Percentiles rank a stretch among this genome's conserved stretches.
phyloP scores from a whole-genome alignment of 2,888 invertebrate genomes.

The Drosophila anomalata region DNA sequence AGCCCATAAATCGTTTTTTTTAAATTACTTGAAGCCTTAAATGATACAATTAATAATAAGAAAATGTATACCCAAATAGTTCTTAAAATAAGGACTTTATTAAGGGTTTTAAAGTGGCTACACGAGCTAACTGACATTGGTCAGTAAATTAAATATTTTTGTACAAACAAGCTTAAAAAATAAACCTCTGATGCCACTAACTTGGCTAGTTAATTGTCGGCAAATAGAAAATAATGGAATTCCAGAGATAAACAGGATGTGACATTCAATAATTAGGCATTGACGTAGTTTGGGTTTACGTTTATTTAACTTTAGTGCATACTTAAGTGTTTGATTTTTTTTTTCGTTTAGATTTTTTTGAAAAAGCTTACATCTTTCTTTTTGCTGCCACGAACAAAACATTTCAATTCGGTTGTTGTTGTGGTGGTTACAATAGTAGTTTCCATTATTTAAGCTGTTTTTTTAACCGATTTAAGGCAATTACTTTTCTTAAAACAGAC shows the following conservation, averaged over 20 bases:
- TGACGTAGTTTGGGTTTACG: constrained; percentile 56
- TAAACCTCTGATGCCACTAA: constrained; percentile 12
- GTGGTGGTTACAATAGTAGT: constrained; percentile 71
- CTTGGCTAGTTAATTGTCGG: constrained; percentile 42
- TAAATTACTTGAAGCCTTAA: background rate
- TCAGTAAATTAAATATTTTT: constrained; percentile 43
- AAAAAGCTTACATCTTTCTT: constrained; percentile 54
- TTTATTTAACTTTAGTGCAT: constrained; percentile 16
- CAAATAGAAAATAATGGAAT: constrained; percentile 50
- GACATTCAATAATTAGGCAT: constrained; percentile 53
- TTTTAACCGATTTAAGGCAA: background rate
- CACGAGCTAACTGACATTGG: constrained; percentile 28
- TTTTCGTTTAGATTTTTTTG: background rate
- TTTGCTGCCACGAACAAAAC: constrained; percentile 49
- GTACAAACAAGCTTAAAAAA: constrained; percentile 10
- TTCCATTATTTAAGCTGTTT: constrained; percentile 59
- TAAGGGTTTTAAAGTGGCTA: background rate
- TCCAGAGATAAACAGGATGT: constrained; percentile 60
- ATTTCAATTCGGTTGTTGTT: constrained; percentile 58
- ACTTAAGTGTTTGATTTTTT: constrained; percentile 6
- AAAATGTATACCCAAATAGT: background rate
- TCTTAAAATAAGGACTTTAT: background rate
- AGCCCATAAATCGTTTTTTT: constrained; percentile 19
- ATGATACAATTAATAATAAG: background rate
- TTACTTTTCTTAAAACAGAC: background rate